Evolutionary conservation across 2,113 vertebrate species (phyloP), one percentile per base, ranked within the genome.

Genomic region (Percopsis transmontana): DNA sequence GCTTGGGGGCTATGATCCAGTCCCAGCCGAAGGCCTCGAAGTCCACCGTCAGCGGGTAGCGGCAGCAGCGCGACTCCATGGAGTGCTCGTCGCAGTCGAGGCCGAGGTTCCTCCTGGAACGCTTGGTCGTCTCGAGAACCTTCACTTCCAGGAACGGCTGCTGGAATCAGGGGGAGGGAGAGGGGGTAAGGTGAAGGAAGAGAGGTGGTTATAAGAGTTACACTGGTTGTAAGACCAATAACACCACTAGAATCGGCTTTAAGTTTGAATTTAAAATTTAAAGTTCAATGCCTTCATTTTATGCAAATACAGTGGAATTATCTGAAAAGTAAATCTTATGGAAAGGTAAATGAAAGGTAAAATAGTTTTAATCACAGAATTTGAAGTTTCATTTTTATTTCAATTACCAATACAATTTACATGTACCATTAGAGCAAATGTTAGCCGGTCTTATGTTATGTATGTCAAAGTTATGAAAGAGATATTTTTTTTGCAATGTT

Each of bases 11-110:
- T 74, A 99, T 99, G 88, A 99, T 99, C 97, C 97, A 99, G 91
- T 99, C 97, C 97, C 97, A 99, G 75, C 96, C 97, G 23, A 99
- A 99, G 0, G 96, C 96, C 83, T 99, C 96, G 56, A 99, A 98
- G 91, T 99, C 97, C 72, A 98, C 97, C 0, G 97, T 99, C 57
- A 99, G 93, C 0, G 96, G 97, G 80, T 98, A 99, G 66, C 96
- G 95, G 83, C 97, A 99, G 90, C 97, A 98, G 79, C 97, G 95
- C 0, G 97, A 98, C 88, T 99, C 97, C 0, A 94, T 96, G 0
- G 96, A 98, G 84, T 98, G 95, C 85, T 98, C 97, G 27, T 98
- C 97, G 4, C 97, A 99, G 90, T 99, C 97, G 84, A 99, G 92
- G 27, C 97, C 97, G 62, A 99, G 92, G 87, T 98, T 98, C 54